phyloP scores from a whole-genome alignment of 2,888 invertebrate genomes.

The Eupithecia subfuscata region DNA sequence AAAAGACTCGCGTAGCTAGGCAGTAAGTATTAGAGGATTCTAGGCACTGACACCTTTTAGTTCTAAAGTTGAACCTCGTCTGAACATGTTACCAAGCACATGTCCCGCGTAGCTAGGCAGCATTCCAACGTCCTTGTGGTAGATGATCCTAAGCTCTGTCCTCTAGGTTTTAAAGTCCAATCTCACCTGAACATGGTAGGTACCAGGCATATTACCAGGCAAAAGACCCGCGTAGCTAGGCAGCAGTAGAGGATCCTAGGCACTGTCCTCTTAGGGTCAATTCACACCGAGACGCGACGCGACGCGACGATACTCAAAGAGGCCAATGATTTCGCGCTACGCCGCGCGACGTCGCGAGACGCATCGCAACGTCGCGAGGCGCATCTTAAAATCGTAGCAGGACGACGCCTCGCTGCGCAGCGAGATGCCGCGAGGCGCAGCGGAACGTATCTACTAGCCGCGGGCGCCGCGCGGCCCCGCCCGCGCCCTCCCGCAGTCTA shows the following conservation, averaged over 20 bases:
- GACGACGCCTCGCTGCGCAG: no score
- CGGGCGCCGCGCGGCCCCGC: no score
- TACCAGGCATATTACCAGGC: no score
- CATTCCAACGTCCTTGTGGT: conserved; percentile 87
- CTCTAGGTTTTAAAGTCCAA: background rate
- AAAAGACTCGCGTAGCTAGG: conserved; percentile 88
- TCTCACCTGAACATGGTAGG: conserved; percentile 86
- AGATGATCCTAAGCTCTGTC: background rate
- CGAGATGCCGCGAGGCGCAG: no score
- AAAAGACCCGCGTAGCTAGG: conserved; percentile 92
- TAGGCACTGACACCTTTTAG: background rate
- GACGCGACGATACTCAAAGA: no score
- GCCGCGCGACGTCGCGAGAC: no score
- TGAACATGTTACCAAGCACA: conserved; percentile 89
- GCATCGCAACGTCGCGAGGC: no score
- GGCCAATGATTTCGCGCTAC: no score
- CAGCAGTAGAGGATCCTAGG: conserved; percentile 83
- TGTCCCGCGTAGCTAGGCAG: conserved; percentile 90
- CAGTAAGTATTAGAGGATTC: conserved; percentile 72
- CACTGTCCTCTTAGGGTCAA: background rate
- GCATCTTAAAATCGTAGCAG: no score
- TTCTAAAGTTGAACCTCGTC: conserved; percentile 68
- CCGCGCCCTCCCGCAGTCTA: no score
- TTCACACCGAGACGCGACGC: no score
- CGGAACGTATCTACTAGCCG: no score